phyloP scores from a whole-genome alignment of 2,888 invertebrate species.

The Lissonota sp. region DNA sequence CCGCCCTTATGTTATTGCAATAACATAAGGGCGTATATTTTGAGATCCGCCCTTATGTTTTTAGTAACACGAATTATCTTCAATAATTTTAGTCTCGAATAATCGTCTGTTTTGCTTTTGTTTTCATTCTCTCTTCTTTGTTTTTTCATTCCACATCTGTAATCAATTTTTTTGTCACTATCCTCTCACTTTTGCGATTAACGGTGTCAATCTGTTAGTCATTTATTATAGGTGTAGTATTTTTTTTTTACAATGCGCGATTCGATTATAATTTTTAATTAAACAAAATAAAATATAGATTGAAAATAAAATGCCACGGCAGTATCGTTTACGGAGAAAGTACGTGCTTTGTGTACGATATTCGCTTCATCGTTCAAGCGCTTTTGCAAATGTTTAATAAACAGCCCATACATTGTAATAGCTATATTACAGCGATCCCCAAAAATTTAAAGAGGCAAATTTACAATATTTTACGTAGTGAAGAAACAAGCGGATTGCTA shows the following conservation, averaged over 20 bases:
- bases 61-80: constrained; percentile 71
- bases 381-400: constrained; percentile 50
- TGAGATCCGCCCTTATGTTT: no score
- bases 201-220: constrained; percentile 34
- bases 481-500: constrained; percentile 60
- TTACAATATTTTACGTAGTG: constrained; percentile 55
- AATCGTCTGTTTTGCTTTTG: constrained; percentile 40
- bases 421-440: constrained; percentile 71
- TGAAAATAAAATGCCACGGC: constrained; percentile 68
- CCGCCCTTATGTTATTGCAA: no score
- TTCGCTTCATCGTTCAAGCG: constrained; percentile 71
- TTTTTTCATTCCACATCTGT: constrained; percentile 13
- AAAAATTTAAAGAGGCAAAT: constrained; percentile 63
- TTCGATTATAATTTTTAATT: constrained; percentile 6
- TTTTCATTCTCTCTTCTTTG: constrained; percentile 61
- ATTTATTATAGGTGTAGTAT: constrained; percentile 5
- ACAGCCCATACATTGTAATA: constrained; percentile 64
- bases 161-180: constrained; percentile 15
- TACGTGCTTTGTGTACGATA: constrained; percentile 68
- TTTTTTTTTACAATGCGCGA: constrained; percentile 57
- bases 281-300: constrained; percentile 67
- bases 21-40: no score
- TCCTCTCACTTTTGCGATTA: constrained; percentile 54
- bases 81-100: constrained; percentile 33
- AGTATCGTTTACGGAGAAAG: constrained; percentile 78